Percentiles rank a stretch among this genome's conserved stretches.
Evolutionary conservation across 2,113 vertebrate genomes (phyloP).

Genomic region (Tylochromis polylepis): DNA sequence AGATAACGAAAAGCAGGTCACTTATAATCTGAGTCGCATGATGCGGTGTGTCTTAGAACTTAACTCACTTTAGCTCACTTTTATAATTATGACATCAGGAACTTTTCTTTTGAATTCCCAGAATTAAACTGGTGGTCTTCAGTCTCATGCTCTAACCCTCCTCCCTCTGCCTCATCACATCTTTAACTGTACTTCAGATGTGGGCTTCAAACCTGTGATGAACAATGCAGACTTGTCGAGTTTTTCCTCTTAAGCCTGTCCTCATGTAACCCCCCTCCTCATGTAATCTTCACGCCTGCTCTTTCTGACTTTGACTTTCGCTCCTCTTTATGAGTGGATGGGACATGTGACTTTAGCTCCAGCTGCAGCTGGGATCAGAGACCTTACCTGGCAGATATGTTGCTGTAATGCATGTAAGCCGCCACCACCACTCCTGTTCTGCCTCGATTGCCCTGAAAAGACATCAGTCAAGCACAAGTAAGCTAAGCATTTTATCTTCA

Average conservation of each 20-base stretch:
- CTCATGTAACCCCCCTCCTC: not conserved
- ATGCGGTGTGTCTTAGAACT: not conserved
- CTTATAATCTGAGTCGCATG: slow-evolving; percentile 1
- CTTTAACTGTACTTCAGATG: not conserved
- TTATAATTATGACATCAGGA: slow-evolving; percentile 13
- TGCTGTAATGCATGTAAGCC: slow-evolving; percentile 98
- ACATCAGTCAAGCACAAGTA: not conserved
- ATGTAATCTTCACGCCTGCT: not conserved
- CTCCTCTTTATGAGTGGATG: not conserved
- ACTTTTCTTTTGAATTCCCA: not conserved
- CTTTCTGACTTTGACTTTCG: not conserved
- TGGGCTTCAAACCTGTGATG: slow-evolving; percentile 7
- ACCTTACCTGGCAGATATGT: slow-evolving; percentile 92
- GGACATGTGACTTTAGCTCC: not conserved
- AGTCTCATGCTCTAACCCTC: not conserved
- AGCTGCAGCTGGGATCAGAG: not conserved
- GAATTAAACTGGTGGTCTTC: not conserved
- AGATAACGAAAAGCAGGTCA: not conserved
- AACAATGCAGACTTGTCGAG: slow-evolving; percentile 1
- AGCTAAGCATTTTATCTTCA: not conserved
- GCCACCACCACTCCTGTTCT: slow-evolving; percentile 93
- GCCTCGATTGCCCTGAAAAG: slow-evolving; percentile 87
- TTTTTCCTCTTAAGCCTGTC: not conserved
- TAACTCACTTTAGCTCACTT: slow-evolving; percentile 5
- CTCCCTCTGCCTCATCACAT: not conserved